These are phyloP conservation scores for Drosophila subobscura DNA, from an alignment of 1,140 invertebrate genomes.

Conservation along the genomic window DNA sequence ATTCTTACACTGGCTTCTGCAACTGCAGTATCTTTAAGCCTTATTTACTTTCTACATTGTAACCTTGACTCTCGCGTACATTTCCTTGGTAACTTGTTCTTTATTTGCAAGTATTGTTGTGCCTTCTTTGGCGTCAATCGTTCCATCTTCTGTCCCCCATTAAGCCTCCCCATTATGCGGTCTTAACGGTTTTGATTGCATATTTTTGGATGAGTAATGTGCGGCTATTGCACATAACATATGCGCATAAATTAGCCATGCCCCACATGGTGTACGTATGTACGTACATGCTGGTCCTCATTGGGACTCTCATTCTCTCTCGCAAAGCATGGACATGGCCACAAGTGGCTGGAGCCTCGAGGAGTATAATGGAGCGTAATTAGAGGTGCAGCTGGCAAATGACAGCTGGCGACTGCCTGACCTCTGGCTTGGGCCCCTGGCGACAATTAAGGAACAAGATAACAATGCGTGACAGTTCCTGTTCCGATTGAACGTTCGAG, in stretches of 20 bases:
- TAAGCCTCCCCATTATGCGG: slow-evolving; percentile 13
- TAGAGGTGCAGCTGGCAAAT: slow-evolving; percentile 43
- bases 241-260: slow-evolving; percentile 39
- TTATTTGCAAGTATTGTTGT: too few species aligned
- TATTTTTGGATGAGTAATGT: slow-evolving; percentile 45
- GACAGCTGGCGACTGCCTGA: not conserved
- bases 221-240: slow-evolving; percentile 29
- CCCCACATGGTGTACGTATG: slow-evolving; percentile 13
- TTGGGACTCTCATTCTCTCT: slow-evolving; percentile 5
- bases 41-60: too few species aligned
- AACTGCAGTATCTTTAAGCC: too few species aligned
- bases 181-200: slow-evolving; percentile 48
- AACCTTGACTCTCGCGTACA: too few species aligned
- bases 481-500: slow-evolving; percentile 7
- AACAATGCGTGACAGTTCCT: slow-evolving; percentile 21
- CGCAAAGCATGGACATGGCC: not conserved
- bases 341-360: slow-evolving; percentile 3
- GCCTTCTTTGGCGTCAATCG: too few species aligned
- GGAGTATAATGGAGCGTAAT: slow-evolving; percentile 37
- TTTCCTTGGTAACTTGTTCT: too few species aligned
- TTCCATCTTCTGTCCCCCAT: too few species aligned
- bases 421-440: not conserved
- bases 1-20: too few species aligned
- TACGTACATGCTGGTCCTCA: not conserved
- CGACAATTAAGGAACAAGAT: slow-evolving; percentile 27